Evolutionary conservation across 2,113 vertebrate genomes (phyloP).

Genomic region (Entelurus aequoreus): DNA sequence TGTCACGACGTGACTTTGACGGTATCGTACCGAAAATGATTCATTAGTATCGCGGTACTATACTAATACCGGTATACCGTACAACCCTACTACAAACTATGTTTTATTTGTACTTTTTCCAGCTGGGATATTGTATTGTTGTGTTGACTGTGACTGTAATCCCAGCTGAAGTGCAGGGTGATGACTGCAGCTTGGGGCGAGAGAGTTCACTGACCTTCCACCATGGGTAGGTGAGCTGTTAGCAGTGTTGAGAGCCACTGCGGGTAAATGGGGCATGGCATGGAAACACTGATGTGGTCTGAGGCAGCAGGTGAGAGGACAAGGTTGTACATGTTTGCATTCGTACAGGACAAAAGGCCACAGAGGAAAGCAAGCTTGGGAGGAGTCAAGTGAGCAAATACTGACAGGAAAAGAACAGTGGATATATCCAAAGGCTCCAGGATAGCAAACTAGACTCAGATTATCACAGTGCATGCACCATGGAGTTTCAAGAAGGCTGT

Average conservation of each 20-base stretch:
- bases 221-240: slow-evolving; percentile 40
- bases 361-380: slow-evolving; percentile 6
- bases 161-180: slow-evolving; percentile 33
- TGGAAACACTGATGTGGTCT: slow-evolving; percentile 46
- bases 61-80: too few relatives aligned
- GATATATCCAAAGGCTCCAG: background rate
- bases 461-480: too few relatives aligned
- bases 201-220: slow-evolving; percentile 37
- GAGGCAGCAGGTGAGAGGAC: slow-evolving; percentile 30
- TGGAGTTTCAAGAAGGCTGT: background rate
- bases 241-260: slow-evolving; percentile 25
- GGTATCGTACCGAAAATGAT: too few relatives aligned
- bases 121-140: slow-evolving; percentile 9
- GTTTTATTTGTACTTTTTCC: background rate
- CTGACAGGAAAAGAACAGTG: slow-evolving; percentile 26
- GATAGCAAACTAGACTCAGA: background rate
- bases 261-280: slow-evolving; percentile 49
- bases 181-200: slow-evolving; percentile 38
- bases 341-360: slow-evolving; percentile 35
- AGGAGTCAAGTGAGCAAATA: slow-evolving; percentile 3
- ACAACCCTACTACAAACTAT: background rate
- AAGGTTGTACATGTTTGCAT: slow-evolving; percentile 22
- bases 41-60: too few relatives aligned
- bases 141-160: slow-evolving; percentile 42
- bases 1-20: too few relatives aligned